phyloP scores from a whole-genome alignment of 2,888 invertebrate species.

The Dioctria linearis region DNA sequence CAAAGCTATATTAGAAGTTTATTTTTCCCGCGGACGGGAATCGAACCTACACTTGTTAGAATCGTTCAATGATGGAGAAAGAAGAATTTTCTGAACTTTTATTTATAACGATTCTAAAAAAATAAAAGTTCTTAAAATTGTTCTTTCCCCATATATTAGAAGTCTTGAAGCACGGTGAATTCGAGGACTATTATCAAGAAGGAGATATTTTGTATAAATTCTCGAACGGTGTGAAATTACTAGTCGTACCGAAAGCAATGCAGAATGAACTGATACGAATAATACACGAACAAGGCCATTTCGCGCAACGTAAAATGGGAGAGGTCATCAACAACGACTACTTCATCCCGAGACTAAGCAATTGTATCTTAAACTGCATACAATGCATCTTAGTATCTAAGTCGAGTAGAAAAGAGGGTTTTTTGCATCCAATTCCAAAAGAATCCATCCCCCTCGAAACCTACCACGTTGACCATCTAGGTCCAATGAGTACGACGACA shows the following conservation, averaged over 20 bases:
- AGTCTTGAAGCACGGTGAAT: not conserved
- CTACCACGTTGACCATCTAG: slow-evolving; percentile 64
- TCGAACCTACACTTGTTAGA: too few species aligned
- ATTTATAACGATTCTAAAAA: too few species aligned
- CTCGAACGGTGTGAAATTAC: not conserved
- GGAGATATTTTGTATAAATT: not conserved
- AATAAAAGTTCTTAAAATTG: too few species aligned
- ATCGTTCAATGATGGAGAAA: too few species aligned
- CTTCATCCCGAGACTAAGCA: not conserved
- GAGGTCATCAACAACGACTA: not conserved
- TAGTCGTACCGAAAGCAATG: not conserved
- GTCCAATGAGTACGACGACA: slow-evolving; percentile 61
- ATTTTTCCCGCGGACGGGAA: too few species aligned
- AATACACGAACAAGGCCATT: slow-evolving; percentile 8
- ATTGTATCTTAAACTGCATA: not conserved
- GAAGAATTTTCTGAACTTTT: too few species aligned
- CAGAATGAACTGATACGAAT: not conserved
- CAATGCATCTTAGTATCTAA: slow-evolving; percentile 54
- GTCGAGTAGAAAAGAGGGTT: slow-evolving; percentile 64
- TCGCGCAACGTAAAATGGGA: not conserved
- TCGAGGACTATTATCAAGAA: too few species aligned
- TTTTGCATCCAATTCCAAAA: slow-evolving; percentile 59
- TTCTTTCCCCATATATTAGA: too few species aligned
- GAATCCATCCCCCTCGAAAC: slow-evolving; percentile 62
- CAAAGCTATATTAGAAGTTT: too few species aligned